A percentile compares a stretch with the other conserved stretches of the same genome.
phyloP scores from a whole-genome alignment of 1,140 invertebrate species.

The Hormaphis cornu region DNA sequence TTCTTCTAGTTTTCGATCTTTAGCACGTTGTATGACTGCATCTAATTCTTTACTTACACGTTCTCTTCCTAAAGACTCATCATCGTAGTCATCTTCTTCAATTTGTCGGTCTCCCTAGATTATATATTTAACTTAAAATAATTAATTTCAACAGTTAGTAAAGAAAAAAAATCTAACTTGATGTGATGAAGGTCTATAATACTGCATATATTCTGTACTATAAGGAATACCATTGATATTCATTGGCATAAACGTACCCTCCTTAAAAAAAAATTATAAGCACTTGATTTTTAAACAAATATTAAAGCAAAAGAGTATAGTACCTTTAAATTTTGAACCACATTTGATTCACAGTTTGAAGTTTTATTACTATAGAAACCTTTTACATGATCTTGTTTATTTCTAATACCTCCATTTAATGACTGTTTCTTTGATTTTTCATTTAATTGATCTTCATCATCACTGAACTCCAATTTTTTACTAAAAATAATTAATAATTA shows the following conservation, averaged over 20 bases:
- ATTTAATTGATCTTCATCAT: conserved; percentile 61
- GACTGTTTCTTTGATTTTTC: conserved; percentile 34
- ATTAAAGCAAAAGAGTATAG: background rate
- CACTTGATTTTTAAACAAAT: no score
- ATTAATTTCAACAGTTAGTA: no score
- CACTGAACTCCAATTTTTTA: conserved; percentile 87
- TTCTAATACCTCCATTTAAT: conserved; percentile 11
- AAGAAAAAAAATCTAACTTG: conserved; percentile 13
- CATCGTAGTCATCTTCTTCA: conserved; percentile 62
- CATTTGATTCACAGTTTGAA: background rate
- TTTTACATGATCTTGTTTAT: background rate
- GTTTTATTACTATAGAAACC: background rate
- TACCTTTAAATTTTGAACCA: conserved; percentile 19
- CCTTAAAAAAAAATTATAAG: background rate
- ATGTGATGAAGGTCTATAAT: background rate
- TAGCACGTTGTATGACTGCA: conserved; percentile 61
- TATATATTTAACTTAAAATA: background rate
- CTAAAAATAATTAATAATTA: no score
- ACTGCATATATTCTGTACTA: conserved; percentile 4
- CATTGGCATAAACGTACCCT: background rate
- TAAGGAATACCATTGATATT: conserved; percentile 7
- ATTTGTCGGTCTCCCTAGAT: conserved; percentile 28
- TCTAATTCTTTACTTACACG: conserved; percentile 60
- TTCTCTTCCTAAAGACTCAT: conserved; percentile 59
- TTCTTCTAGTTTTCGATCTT: conserved; percentile 68